Base-by-base conservation (phyloP, 2,113 vertebrate genomes). In the Sigmodon hispidus region DNA sequence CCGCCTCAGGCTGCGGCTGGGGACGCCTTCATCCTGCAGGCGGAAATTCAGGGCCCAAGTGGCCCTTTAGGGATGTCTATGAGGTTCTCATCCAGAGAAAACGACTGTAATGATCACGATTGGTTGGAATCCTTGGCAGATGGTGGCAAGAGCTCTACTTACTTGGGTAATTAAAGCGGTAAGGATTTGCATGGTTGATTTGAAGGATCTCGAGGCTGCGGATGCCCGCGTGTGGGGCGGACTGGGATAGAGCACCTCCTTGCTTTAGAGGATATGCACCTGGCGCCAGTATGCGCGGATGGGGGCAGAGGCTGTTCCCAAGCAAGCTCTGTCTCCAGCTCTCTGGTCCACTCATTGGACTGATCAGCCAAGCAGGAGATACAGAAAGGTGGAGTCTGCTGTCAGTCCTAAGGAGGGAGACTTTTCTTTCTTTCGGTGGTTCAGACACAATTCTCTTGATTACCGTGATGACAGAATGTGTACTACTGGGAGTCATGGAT, bases 131-230 rank as follows among this genome's bases (percentile, higher is more conserved):
- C 95, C 92, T 84, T 84, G 85, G 90, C 94, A 96, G 94, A 73
- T 86, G 92, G 87, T 13, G 22, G 85, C 50, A 57, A 97, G 92
- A 97, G 91, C 94, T 88, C 87, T 90, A 8, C 95, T 96, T 97
- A 81, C 93, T 94, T 92, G 85, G 85, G 26, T 96, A 96, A 97
- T 97, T 95, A 95, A 97, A 89, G 34, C 61, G 50, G 92, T 48
- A 90, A 92, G 85, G 92, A 93, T 93, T 91, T 94, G 90, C 92
- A n/a, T 65, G 90, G 63, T 77, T 96, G 96, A 94, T 97, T 96
- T 94, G 92, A 93, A 96, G 81, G 92, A 96, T 90, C 95, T 94
- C 59, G 13, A 88, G 90, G 70, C 89, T 90, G 87, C 69, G 80
- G 95, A 92, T 89, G 97, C 86, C 87, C 81, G 65, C 52, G n/a